Percentiles rank a stretch among this genome's conserved stretches.
Conservation (phyloP, 2,888 invertebrate genomes). For the Listrodromus nycthemerus region DNA sequence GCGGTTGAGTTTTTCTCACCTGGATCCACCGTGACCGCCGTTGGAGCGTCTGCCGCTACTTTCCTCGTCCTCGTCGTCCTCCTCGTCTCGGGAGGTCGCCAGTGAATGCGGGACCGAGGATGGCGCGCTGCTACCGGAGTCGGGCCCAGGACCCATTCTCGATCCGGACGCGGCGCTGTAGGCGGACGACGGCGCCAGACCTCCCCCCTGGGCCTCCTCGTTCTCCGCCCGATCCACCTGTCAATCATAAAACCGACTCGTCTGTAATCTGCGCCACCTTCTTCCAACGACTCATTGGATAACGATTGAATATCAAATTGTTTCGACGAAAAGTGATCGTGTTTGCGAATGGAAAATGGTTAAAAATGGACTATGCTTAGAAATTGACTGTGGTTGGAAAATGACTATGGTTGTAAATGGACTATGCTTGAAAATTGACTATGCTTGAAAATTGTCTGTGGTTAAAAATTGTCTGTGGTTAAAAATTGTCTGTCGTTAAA, state of each 20-base stretch:
- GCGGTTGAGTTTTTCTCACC: constrained; percentile 75
- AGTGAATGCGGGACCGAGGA: constrained; percentile 85
- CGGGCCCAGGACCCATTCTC: constrained; percentile 83
- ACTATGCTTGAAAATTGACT: too few species aligned
- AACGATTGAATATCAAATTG: background rate
- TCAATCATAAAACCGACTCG: constrained; percentile 11
- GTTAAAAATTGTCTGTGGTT: too few species aligned
- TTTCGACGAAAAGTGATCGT: background rate
- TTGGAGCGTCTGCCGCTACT: constrained; percentile 81
- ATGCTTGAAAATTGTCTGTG: too few species aligned
- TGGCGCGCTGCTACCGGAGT: constrained; percentile 83
- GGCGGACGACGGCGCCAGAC: constrained; percentile 78
- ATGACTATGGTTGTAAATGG: too few species aligned
- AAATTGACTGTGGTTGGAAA: too few species aligned
- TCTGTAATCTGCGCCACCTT: background rate
- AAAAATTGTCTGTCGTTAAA: too few species aligned
- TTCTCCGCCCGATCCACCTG: constrained; percentile 84
- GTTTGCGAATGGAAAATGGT: background rate
- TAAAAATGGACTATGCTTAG: background rate
- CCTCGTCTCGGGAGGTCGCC: constrained; percentile 89
- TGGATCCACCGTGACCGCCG: constrained; percentile 80
- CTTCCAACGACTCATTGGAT: background rate
- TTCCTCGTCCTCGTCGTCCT: constrained; percentile 86
- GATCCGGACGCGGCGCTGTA: constrained; percentile 80
- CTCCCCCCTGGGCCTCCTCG: constrained; percentile 81